phyloP scores from a whole-genome alignment of 2,888 invertebrate genomes.

The Branchellion lobata region DNA sequence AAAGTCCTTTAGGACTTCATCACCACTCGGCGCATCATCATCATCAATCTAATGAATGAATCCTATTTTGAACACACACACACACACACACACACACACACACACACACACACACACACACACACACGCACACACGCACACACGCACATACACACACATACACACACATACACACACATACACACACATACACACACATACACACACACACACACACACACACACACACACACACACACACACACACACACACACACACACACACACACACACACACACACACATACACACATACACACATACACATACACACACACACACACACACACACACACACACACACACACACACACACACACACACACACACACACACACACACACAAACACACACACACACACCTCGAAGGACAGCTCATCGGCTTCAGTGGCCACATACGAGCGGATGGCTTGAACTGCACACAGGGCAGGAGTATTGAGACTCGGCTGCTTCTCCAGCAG shows the following conservation, averaged over 20 bases:
- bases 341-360: neutral
- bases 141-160: too few species aligned
- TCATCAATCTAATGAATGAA: too few species aligned
- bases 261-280: neutral
- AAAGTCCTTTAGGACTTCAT: neutral
- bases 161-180: too few species aligned
- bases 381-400: slow-evolving; percentile 51
- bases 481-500: slow-evolving; percentile 80
- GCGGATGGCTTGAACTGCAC: slow-evolving; percentile 89
- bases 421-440: slow-evolving; percentile 80
- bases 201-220: neutral
- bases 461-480: slow-evolving; percentile 96
- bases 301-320: neutral
- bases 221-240: neutral
- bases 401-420: slow-evolving; percentile 71
- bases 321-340: neutral
- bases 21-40: too few species aligned
- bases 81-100: too few species aligned
- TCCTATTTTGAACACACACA: too few species aligned
- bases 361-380: slow-evolving; percentile 54
- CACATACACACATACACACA: neutral
- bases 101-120: too few species aligned
- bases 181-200: neutral
- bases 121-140: too few species aligned
- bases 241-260: neutral